Percentiles rank a stretch among this genome's conserved stretches.
These are phyloP conservation scores for Dasyprocta punctata DNA, from an alignment of 2,113 vertebrate species.

Conservation along the genomic window DNA sequence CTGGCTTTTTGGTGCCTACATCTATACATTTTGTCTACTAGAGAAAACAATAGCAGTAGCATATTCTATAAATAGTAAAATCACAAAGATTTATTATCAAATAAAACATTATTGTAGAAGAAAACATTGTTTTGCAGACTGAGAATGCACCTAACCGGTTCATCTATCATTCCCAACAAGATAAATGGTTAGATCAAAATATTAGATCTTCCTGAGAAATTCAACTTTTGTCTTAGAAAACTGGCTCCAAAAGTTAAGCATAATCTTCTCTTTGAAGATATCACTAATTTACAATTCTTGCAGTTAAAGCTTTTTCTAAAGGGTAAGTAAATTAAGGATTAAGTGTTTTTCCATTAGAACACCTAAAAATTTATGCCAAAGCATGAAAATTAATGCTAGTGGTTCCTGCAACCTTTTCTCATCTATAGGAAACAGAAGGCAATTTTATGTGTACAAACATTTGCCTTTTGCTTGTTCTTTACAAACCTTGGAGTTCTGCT, in stretches of 20 bases:
- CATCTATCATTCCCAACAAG: background rate
- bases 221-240: constrained; percentile 22
- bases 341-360: background rate
- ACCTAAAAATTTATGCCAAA: background rate
- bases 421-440: background rate
- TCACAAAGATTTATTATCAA: constrained; percentile 1
- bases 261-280: background rate
- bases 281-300: constrained; percentile 6
- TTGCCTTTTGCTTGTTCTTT: background rate
- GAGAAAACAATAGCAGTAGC: background rate
- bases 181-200: background rate
- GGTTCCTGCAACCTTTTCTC: constrained; percentile 8
- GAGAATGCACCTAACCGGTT: background rate
- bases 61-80: background rate
- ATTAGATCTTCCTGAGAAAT: background rate
- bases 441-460: background rate
- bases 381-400: background rate
- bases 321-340: background rate
- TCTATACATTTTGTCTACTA: background rate
- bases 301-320: constrained; percentile 32
- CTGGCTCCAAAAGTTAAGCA: background rate
- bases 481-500: constrained; percentile 13
- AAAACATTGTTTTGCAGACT: constrained; percentile 15
- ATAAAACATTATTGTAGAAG: background rate
- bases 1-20: background rate